Conservation (phyloP, 2,113 vertebrate species). For the Cromileptes altivelis region DNA sequence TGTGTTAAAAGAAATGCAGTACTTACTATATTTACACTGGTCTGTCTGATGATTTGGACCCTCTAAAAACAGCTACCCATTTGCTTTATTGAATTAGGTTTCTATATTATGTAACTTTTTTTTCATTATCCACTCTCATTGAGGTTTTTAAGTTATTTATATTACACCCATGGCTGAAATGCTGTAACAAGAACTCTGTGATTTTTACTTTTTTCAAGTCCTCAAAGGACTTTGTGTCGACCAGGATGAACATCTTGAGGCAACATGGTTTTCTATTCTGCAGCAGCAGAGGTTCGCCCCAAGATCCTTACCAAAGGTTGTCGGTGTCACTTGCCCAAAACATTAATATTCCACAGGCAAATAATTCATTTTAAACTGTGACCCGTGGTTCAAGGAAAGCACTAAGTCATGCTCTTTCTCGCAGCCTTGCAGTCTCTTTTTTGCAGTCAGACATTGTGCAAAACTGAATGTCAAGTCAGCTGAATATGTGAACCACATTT, state of each 20-base stretch:
- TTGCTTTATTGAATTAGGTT: constrained; percentile 2
- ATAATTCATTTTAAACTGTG: constrained; percentile 54
- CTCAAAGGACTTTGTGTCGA: constrained; percentile 30
- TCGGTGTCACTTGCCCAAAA: constrained; percentile 37
- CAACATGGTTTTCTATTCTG: constrained; percentile 16
- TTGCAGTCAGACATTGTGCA: constrained; percentile 30
- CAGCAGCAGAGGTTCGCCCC: constrained; percentile 9
- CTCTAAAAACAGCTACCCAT: too few relatives aligned
- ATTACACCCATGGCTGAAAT: not conserved
- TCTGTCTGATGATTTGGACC: not conserved
- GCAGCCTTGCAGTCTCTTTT: constrained; percentile 25
- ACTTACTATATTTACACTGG: not conserved
- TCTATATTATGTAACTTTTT: constrained; percentile 30
- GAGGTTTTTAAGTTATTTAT: constrained; percentile 36
- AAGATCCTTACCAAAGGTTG: constrained; percentile 36
- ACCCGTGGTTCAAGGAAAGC: constrained; percentile 64
- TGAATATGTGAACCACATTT: constrained; percentile 26
- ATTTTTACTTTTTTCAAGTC: constrained; percentile 14
- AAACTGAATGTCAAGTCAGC: constrained; percentile 32
- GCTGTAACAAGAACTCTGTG: constrained; percentile 2
- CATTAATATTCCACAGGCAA: constrained; percentile 60
- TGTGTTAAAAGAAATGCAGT: not conserved
- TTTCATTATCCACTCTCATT: constrained; percentile 3
- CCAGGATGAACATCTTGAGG: constrained; percentile 40
- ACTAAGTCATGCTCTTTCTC: constrained; percentile 40